Evolutionary conservation across 2,797 vertebrate genomes (phyloP).

Genomic region (Clarias platycephalus): DNA sequence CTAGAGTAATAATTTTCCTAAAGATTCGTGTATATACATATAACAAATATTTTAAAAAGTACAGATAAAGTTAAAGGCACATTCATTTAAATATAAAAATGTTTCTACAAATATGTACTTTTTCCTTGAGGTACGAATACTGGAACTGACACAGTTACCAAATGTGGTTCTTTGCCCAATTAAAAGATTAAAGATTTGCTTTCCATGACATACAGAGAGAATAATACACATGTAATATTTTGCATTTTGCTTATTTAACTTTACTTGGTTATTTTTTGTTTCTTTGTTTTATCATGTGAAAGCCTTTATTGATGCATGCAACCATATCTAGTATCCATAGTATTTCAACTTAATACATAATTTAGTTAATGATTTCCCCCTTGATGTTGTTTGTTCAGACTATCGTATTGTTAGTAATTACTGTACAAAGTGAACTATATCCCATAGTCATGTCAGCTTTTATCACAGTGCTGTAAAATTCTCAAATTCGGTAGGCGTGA

Average conservation of each 20-base stretch:
- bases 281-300: not conserved
- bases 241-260: not conserved
- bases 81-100: too few relatives aligned
- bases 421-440: not conserved
- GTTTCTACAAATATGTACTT: too few relatives aligned
- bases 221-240: not conserved
- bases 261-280: not conserved
- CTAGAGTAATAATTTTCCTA: too few relatives aligned
- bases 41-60: too few relatives aligned
- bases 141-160: too few relatives aligned
- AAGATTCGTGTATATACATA: too few relatives aligned
- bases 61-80: too few relatives aligned
- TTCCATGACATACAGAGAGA: not conserved
- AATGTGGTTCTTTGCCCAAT: too few relatives aligned
- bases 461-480: not conserved
- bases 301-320: not conserved
- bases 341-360: not conserved
- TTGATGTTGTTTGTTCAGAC: not conserved
- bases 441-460: not conserved
- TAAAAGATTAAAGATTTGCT: not conserved
- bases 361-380: not conserved
- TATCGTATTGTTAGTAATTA: not conserved
- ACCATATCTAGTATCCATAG: not conserved
- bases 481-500: not conserved
- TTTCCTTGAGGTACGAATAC: too few relatives aligned